These are phyloP conservation scores for Synanthedon tipuliformis DNA, from an alignment of 2,888 invertebrate species.

Conservation along the genomic window DNA sequence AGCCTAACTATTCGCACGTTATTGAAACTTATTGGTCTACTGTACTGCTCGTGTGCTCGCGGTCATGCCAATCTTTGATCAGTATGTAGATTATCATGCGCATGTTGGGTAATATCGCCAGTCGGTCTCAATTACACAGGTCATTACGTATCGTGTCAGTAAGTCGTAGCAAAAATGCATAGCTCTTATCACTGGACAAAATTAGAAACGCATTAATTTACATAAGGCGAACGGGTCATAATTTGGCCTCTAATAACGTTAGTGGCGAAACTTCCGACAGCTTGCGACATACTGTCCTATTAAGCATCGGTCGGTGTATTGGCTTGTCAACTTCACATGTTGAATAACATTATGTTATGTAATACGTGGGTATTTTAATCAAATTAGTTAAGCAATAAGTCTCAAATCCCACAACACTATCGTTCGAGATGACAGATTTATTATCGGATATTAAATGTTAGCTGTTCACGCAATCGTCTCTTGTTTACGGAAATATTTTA, in stretches of 20 bases:
- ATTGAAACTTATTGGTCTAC: no score
- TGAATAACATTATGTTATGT: slow-evolving; percentile 50
- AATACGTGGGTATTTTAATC: slow-evolving; percentile 29
- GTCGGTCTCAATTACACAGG: background rate
- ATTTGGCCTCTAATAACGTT: slow-evolving; percentile 26
- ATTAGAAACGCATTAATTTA: slow-evolving; percentile 29
- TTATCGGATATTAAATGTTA: slow-evolving; percentile 14
- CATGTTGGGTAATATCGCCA: slow-evolving; percentile 3
- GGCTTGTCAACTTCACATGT: slow-evolving; percentile 47
- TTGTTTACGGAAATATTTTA: background rate
- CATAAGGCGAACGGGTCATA: slow-evolving; percentile 33
- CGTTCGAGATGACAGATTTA: slow-evolving; percentile 12
- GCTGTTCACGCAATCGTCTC: background rate
- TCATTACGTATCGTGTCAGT: background rate
- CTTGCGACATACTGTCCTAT: slow-evolving; percentile 38
- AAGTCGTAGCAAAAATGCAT: background rate
- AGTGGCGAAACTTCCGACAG: slow-evolving; percentile 55
- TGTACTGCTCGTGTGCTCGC: slow-evolving; percentile 8
- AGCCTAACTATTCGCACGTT: no score
- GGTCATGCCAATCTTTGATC: slow-evolving; percentile 16
- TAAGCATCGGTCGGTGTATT: slow-evolving; percentile 38
- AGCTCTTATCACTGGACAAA: slow-evolving; percentile 2
- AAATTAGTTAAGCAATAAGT: slow-evolving; percentile 8
- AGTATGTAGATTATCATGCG: slow-evolving; percentile 12
- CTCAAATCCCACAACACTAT: slow-evolving; percentile 7